These are phyloP conservation scores for Pseudolycoriella hygida DNA, from an alignment of 2,888 invertebrate species.

Conservation along the genomic window DNA sequence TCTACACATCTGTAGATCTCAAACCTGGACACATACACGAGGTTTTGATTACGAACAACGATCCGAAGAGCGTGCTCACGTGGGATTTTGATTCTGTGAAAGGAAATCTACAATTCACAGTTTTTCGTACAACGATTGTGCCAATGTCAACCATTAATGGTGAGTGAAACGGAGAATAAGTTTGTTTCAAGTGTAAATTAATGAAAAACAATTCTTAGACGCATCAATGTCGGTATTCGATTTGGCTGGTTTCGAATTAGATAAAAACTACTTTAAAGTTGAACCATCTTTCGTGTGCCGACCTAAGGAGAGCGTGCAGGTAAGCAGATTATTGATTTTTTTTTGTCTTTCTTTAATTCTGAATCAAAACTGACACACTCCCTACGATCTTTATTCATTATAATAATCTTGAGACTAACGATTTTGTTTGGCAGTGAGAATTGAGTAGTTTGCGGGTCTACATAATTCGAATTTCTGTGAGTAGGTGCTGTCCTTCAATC, in stretches of 20 bases:
- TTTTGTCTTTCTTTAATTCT: background rate
- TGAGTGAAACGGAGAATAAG: conserved; percentile 10
- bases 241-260: conserved; percentile 50
- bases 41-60: conserved; percentile 58
- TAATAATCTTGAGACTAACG: too few relatives aligned
- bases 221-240: conserved; percentile 38
- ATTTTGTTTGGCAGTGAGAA: too few relatives aligned
- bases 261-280: conserved; percentile 57
- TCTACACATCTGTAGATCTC: conserved; percentile 24
- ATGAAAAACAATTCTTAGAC: conserved; percentile 20
- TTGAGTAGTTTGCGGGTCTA: too few relatives aligned
- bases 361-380: too few relatives aligned
- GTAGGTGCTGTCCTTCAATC: too few relatives aligned
- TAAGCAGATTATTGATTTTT: conserved; percentile 18
- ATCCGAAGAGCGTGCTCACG: conserved; percentile 77
- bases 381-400: too few relatives aligned
- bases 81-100: conserved; percentile 94
- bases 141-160: conserved; percentile 19
- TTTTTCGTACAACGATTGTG: conserved; percentile 30
- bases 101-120: conserved; percentile 72
- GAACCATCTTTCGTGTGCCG: conserved; percentile 71
- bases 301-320: conserved; percentile 89
- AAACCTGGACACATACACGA: conserved; percentile 45
- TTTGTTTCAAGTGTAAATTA: too few relatives aligned
- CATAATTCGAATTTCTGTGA: too few relatives aligned